Evolutionary conservation across 2,888 invertebrate species (phyloP), one percentile per base, ranked within the genome.

Genomic region (Athetis lepigone): DNA sequence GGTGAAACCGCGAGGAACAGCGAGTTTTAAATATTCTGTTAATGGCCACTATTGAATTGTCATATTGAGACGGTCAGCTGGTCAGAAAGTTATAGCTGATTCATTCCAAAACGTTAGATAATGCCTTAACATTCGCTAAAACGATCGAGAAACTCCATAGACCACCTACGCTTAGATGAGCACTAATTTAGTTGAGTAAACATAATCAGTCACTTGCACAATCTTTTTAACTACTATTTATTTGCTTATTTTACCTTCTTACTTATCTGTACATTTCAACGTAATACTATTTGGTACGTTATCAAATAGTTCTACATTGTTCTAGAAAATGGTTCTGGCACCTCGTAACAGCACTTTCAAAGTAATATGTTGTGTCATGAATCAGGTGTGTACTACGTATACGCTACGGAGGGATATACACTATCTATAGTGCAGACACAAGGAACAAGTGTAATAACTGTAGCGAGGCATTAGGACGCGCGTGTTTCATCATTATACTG

Each of bases 401-500:
- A 33, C 29, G 8, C 8, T 18, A 29, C 2, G 21, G 19, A 37
- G 36, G 21, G 8, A 11, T 9, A n/a, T n/a, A n/a, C n/a, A n/a
- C n/a, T n/a, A n/a, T n/a, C n/a, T 8, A 27, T 8, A 27, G 13
- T 33, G 13, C 4, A 33, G 13, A 33, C 13, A 33, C 33, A 33
- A 33, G 33, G 13, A 60, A 57, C 59, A 43, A 57, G 67, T 47
- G 71, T 57, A 66, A 61, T 67, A 60, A 59, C 36, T 37, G 46
- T 54, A 65, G 75, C 40, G 52, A 25, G 21, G 60, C 72, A 75
- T 75, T 72, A 75, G 66, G 25, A 50, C 16, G 64, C 58, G 66
- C 62, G 60, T 76, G 76, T 73, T 50, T 73, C 73, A 76, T 77
- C 73, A 77, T 77, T 77, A 76, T 65, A 58, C 66, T 42, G 51